These are phyloP conservation scores for Antechinus flavipes DNA, from an alignment of 2,113 vertebrate species.

Conservation along the genomic window DNA sequence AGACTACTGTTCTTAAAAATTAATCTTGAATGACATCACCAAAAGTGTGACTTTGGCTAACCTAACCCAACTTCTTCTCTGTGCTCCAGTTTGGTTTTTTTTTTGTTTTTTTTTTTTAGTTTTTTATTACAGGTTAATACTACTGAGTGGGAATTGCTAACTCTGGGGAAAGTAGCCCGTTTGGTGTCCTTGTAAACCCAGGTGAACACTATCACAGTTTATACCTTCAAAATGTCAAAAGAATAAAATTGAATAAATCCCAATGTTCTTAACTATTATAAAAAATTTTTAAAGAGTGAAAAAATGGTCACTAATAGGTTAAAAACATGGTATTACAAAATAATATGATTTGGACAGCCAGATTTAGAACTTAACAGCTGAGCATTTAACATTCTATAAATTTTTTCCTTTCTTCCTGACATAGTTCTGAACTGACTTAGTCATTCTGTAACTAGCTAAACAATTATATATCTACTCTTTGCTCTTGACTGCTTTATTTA, in stretches of 20 bases:
- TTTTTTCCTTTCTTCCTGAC: constrained; percentile 3
- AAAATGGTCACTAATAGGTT: constrained; percentile 16
- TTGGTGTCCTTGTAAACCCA: background rate
- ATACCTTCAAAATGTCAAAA: background rate
- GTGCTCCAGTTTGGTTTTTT: background rate
- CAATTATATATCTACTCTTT: background rate
- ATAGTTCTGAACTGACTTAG: constrained; percentile 17
- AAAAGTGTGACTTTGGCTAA: background rate
- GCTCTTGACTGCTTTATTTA: background rate
- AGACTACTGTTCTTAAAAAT: background rate
- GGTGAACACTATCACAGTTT: background rate
- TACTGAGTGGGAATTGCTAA: background rate
- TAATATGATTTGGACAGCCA: constrained; percentile 32
- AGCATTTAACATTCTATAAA: constrained; percentile 32
- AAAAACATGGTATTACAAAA: constrained; percentile 29
- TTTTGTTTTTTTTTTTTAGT: background rate
- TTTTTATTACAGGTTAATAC: background rate
- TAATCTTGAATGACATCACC: background rate
- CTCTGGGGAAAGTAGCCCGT: background rate
- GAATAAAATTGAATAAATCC: background rate
- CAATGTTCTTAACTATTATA: background rate
- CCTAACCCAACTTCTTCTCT: background rate
- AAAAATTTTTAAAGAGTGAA: background rate
- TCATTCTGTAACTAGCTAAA: constrained; percentile 3
- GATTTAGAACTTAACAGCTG: constrained; percentile 25